Evolutionary conservation across 2,797 vertebrate species (phyloP), one percentile per base, ranked within the genome.

Genomic region (Gouania willdenowi): DNA sequence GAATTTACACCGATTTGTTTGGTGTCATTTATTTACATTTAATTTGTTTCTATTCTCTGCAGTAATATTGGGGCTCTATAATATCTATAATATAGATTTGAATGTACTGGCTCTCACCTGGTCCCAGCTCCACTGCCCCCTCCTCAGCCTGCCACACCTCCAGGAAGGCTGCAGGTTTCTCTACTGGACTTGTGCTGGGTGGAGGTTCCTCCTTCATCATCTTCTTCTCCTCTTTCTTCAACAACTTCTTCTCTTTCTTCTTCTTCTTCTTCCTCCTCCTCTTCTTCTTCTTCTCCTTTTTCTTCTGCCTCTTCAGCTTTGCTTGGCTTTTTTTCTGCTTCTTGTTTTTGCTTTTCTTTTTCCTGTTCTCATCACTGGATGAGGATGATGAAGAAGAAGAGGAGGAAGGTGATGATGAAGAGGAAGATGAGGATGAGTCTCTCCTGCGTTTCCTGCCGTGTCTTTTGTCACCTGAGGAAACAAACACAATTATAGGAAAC

Each of bases 141-240:
- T 91, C 71, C 0, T 94, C 89, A 39, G 78, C 87, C 76, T 93
- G 92, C 92, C 92, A 95, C 71, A 90, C 89, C 55, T 93, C 92
- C 67, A 95, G 71, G 0, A 66, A 91, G 1, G 91, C 85, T 0
- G 89, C 77, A 18, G 75, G 46, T 1, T 49, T 77, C 20, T 72
- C 74, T 0, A 35, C 41, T 1, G 63, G 58, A 14, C 30, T 44
- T 5, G 42, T 9, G 9, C 53, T 1, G 39, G 45, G 10, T 30
- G 38, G 8, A n/a, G 7, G 79, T 44, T 55, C 66, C 0, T 23
- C 45, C 24, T 56, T 75, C 4, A 37, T 23, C 9, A 83, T 87
- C 52, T 72, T 83, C 20, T 84, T 84, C 26, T 53, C 66, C 0
- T 24, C 43, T 25, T 57, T 76, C 4, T 40, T 25, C 9, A 84